Percentiles rank a stretch among this genome's conserved stretches.
phyloP scores from a whole-genome alignment of 2,888 invertebrate species.

The Noctua janthe region DNA sequence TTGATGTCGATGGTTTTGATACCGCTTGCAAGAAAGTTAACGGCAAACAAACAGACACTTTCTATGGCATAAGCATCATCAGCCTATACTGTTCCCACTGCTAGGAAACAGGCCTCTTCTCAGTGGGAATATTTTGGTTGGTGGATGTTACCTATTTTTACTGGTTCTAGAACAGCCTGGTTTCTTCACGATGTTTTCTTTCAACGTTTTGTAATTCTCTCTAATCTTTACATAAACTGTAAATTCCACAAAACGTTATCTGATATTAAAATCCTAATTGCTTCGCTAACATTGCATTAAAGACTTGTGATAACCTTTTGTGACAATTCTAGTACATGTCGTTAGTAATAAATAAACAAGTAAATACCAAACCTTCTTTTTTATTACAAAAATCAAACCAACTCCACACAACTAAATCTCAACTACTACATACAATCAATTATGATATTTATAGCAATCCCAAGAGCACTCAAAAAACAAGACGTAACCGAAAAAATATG shows the following conservation, averaged over 20 bases:
- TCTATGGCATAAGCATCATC: not conserved
- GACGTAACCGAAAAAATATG: conserved; percentile 71
- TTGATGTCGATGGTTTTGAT: not conserved
- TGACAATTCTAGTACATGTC: too few relatives aligned
- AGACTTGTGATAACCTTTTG: too few relatives aligned
- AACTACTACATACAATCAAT: not conserved
- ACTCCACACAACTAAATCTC: not conserved
- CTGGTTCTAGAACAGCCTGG: not conserved
- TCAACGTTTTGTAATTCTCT: too few relatives aligned
- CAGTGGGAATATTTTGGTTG: not conserved
- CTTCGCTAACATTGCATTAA: not conserved
- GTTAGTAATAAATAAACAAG: too few relatives aligned
- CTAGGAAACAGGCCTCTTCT: not conserved
- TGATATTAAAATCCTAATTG: not conserved
- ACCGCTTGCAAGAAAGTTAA: not conserved
- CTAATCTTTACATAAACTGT: too few relatives aligned
- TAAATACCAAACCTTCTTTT: not conserved
- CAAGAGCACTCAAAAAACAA: conserved; percentile 36
- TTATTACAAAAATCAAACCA: not conserved
- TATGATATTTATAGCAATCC: conserved; percentile 11
- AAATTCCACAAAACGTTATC: not conserved
- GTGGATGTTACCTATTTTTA: not conserved
- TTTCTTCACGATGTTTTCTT: too few relatives aligned
- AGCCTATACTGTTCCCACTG: not conserved
- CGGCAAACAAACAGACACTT: not conserved